Percentiles rank a stretch among this genome's conserved stretches.
Evolutionary conservation across 2,113 vertebrate genomes (phyloP).

Genomic region (Oenanthe oenanthe): DNA sequence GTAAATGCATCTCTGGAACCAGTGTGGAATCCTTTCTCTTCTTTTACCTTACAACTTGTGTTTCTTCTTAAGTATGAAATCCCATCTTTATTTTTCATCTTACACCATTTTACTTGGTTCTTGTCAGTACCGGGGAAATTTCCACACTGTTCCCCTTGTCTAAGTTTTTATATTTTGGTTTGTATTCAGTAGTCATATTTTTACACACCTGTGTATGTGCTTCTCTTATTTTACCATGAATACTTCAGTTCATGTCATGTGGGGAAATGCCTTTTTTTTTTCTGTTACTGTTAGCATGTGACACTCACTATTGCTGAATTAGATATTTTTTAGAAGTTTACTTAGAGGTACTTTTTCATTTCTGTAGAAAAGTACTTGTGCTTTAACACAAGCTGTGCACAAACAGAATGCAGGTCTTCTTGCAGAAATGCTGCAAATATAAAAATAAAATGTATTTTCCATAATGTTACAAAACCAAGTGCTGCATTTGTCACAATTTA

Average conservation of each 20-base stretch:
- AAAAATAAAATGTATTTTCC: conserved; percentile 71
- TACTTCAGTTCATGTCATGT: not conserved
- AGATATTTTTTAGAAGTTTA: not conserved
- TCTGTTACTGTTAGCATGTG: conserved; percentile 16
- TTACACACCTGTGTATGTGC: not conserved
- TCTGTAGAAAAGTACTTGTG: not conserved
- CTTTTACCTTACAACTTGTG: not conserved
- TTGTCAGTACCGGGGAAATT: not conserved
- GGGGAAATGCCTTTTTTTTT: conserved; percentile 15
- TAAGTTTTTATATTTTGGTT: not conserved
- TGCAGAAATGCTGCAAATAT: conserved; percentile 3
- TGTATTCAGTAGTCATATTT: not conserved
- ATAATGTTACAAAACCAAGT: not conserved
- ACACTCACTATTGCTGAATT: not conserved
- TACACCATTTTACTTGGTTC: not conserved
- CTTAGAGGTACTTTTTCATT: not conserved
- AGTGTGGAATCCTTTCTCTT: not conserved
- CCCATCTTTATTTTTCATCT: conserved; percentile 20
- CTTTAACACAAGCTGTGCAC: not conserved
- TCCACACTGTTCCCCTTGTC: not conserved
- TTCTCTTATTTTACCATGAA: conserved; percentile 8
- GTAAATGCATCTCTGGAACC: not conserved
- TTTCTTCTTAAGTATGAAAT: conserved; percentile 3
- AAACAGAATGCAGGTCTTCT: conserved; percentile 27
- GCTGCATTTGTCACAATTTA: not conserved